phyloP scores from a whole-genome alignment of 92 coral and sea anemone species.

The Phenganax marumi region DNA sequence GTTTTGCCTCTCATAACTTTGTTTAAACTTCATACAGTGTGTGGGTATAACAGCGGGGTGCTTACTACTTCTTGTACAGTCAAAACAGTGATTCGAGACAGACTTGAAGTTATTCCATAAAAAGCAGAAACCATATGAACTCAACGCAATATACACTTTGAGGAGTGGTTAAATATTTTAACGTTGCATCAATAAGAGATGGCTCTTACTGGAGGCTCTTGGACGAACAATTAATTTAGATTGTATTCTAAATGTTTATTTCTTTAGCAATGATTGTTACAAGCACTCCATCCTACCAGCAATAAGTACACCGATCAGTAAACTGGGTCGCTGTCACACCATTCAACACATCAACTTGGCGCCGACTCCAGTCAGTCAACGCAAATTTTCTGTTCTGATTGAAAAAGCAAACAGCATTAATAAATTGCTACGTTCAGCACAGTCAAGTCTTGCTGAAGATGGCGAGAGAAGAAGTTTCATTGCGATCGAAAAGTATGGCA shows the following conservation, averaged over 20 bases:
- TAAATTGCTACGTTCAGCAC: conserved; percentile 2
- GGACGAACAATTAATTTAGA: not conserved
- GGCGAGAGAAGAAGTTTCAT: conserved; percentile 60
- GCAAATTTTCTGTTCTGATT: conserved; percentile 33
- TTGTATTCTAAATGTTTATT: not conserved
- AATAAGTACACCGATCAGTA: conserved; percentile 32
- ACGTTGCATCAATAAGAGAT: too few relatives aligned
- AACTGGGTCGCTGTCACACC: conserved; percentile 33
- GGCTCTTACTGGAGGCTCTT: not conserved
- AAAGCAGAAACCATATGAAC: too few relatives aligned
- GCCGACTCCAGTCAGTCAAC: conserved; percentile 27
- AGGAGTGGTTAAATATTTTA: too few relatives aligned
- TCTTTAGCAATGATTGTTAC: conserved; percentile 37
- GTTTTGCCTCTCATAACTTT: too few relatives aligned
- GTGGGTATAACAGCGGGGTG: too few relatives aligned
- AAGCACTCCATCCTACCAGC: conserved; percentile 24
- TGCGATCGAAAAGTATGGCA: conserved; percentile 67
- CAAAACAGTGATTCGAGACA: too few relatives aligned
- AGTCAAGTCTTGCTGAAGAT: not conserved
- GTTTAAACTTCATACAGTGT: too few relatives aligned
- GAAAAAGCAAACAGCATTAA: conserved; percentile 19
- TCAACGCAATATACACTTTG: too few relatives aligned
- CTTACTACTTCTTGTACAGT: too few relatives aligned
- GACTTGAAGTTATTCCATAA: too few relatives aligned
- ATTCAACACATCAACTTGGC: conserved; percentile 41